Evolutionary conservation across 2,888 invertebrate species (phyloP), one percentile per base, ranked within the genome.

Genomic region (Imbricaverruca yamaguchii): DNA sequence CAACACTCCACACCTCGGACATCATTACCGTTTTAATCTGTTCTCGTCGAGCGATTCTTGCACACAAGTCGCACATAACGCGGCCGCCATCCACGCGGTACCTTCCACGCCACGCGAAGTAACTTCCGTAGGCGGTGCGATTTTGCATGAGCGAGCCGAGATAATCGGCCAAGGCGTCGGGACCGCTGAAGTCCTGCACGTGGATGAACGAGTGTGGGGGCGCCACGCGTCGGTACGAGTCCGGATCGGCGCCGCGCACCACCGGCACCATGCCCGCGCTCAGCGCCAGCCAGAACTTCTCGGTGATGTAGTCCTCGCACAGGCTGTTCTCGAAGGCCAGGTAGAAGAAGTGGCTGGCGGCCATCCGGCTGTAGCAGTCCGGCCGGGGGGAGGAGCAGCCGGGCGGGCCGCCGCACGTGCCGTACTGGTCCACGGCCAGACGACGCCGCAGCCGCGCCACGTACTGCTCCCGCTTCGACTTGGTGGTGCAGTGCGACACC

Each of bases 151-250:
- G 21, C 53, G 74, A 80, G 77, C 25, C 25, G 21, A 82, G 57
- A 25, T 82, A 57, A 13, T 82, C 53, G n/a, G 82, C 82, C 69
- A 82, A 61, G 13, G 69, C 9, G 23, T 74, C 15, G 7, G 81
- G 74, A 8, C 61, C 59, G 15, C 65, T 61, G 59, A 82, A 82
- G 65, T 82, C 81, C 6, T 77, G 61, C 12, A 82, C 39, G 69
- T 82, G 82, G 25, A 82, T 81, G 69, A 82, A 82, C 18, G 82
- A 82, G 77, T 57, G 53, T 15, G 81, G 77, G 12, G 82, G 82
- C 25, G 74, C 67, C 21, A 56, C 7, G 12, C 77, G 25, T 25
- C 74, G 61, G 80, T 82, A 82, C 21, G 21, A 13, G 18, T n/a
- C 39, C 18, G 23, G 81, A 39, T 18, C 59, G 18, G 81, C 15